These are phyloP conservation scores for Carollia perspicillata DNA, from an alignment of 2,113 vertebrate genomes.

Conservation along the genomic window DNA sequence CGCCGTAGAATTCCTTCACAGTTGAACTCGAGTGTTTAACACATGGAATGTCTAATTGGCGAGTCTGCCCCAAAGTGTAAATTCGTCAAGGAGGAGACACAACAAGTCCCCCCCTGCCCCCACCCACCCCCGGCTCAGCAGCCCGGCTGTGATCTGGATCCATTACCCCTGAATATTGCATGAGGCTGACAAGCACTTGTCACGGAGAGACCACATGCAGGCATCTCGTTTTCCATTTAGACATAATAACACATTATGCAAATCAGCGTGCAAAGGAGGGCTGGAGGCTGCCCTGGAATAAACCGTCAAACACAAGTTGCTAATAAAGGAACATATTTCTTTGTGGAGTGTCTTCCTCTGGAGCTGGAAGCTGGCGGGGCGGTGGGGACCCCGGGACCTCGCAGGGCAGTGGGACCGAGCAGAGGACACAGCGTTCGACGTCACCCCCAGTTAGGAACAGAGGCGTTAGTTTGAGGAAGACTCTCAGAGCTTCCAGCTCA, in stretches of 20 bases:
- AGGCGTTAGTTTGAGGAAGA: no score
- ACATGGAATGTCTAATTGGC: constrained; percentile 84
- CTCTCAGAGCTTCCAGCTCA: no score
- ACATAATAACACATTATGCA: constrained; percentile 92
- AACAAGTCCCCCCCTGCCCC: constrained; percentile 66
- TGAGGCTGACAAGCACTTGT: constrained; percentile 89
- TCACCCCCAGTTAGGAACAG: no score
- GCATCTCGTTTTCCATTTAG: constrained; percentile 90
- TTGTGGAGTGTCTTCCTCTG: constrained; percentile 85
- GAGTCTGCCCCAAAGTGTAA: constrained; percentile 82
- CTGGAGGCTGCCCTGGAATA: constrained; percentile 87
- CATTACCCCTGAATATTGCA: constrained; percentile 89
- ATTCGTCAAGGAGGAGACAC: constrained; percentile 83
- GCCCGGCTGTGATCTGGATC: constrained; percentile 85
- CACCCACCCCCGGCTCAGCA: constrained; percentile 69
- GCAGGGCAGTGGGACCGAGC: no score
- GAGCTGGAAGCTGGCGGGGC: constrained; percentile 63
- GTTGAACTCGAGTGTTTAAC: constrained; percentile 84
- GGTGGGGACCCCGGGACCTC: neutral
- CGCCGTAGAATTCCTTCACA: constrained; percentile 81
- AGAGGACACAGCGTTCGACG: fast-evolving
- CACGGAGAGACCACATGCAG: constrained; percentile 90
- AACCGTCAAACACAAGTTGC: constrained; percentile 87
- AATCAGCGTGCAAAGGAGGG: constrained; percentile 86
- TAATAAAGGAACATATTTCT: constrained; percentile 89